Percentiles rank a stretch among this genome's conserved stretches.
These are phyloP conservation scores for Isurus oxyrinchus DNA, from an alignment of 2,113 vertebrate genomes.

Conservation along the genomic window DNA sequence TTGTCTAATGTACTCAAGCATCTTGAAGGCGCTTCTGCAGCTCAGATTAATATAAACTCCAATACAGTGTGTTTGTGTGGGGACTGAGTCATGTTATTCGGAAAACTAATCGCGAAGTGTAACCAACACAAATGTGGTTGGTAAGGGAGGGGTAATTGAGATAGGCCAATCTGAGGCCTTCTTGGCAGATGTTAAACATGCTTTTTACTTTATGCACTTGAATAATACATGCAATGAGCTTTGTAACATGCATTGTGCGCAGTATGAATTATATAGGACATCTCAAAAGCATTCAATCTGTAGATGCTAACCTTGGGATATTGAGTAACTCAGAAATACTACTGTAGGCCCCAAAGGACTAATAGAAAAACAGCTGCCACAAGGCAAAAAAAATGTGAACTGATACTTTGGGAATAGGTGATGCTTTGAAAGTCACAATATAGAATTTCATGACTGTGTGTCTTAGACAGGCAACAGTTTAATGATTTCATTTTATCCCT, in stretches of 20 bases:
- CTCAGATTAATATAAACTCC: not conserved
- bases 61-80: not conserved
- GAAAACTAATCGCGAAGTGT: slow-evolving; percentile 15
- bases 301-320: slow-evolving; percentile 11
- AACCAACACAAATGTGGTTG: too few relatives aligned
- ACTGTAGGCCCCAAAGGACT: slow-evolving; percentile 17
- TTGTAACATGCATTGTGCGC: slow-evolving; percentile 12
- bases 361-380: slow-evolving; percentile 36
- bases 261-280: not conserved
- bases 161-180: not conserved
- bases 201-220: not conserved
- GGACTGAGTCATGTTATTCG: not conserved
- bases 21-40: not conserved
- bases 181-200: not conserved
- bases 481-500: slow-evolving; percentile 37
- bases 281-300: slow-evolving; percentile 19
- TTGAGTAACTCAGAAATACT: slow-evolving; percentile 22
- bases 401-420: slow-evolving; percentile 37
- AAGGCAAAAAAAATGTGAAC: not conserved
- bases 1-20: not conserved
- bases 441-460: slow-evolving; percentile 34
- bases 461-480: slow-evolving; percentile 31
- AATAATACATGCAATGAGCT: not conserved
- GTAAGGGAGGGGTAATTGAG: not conserved
- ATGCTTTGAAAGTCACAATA: slow-evolving; percentile 33